Base-by-base conservation (phyloP, 2,888 invertebrate genomes). In the Hirtodrosophila duncani region DNA sequence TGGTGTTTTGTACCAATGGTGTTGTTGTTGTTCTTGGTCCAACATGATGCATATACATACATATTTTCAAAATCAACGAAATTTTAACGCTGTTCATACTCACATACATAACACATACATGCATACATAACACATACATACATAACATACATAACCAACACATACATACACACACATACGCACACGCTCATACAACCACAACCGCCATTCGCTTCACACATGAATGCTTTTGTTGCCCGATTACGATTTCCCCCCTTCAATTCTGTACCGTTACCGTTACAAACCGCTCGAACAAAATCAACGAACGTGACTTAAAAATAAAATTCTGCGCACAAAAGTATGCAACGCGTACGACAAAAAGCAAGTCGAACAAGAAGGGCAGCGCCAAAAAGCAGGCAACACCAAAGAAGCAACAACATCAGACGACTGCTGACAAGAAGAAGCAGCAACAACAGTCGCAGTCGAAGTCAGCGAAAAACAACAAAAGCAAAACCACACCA, bases 1-100 rank as follows among this genome's bases (percentile, higher is more conserved):
- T 72, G 72, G 72, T 79, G 80, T 80, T 75, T 51, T n/a, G n/a
- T n/a, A n/a, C n/a, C n/a, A 63, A 72, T 79, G 80, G 71, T 72
- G 77, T 71, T 64, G 46, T 72, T 46, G 61, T 46, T 45, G n/a
- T n/a, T n/a, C n/a, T n/a, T 50, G 42, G 30, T 50, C 30, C 21
- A 42, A 49, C 41, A 33, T 42, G 26, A 49, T 41, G 10, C 30
- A n/a, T 55, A 48, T 36, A 44, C 16, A 41, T 46, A 69, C 43
- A 53, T n/a, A n/a, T n/a, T n/a, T n/a, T n/a, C n/a, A n/a, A n/a
- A n/a, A n/a, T n/a, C 37, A 45, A 63, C 48, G 66, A 67, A 65
- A n/a, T n/a, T 69, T 68, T 71, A 72, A 71, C 72, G 81, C 74
- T 80, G n/a, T 74, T 68, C 41, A 77, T 80, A 72, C 65, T 64